Conservation (phyloP, 1,140 invertebrate species). For the Drosophila chauvacae region DNA sequence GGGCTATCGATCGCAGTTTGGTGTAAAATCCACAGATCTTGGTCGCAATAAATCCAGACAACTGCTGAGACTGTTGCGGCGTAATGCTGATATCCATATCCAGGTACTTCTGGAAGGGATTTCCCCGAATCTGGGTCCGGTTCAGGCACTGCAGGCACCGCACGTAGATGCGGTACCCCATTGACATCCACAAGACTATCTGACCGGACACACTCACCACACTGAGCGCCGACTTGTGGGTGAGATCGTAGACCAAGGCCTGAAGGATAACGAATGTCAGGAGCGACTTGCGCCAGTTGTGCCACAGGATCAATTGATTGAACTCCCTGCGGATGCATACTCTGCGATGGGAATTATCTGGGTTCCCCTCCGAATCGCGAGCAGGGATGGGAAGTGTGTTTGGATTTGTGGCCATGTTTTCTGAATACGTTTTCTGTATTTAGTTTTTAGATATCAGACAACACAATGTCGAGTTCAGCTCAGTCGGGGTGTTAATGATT, state of each 20-base stretch:
- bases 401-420: not conserved
- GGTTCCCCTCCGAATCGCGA: not conserved
- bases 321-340: conserved; percentile 10
- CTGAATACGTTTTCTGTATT: not conserved
- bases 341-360: not conserved
- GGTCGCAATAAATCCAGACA: not conserved
- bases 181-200: not conserved
- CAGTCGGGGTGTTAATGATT: not conserved
- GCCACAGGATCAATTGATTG: conserved; percentile 29
- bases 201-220: conserved; percentile 9
- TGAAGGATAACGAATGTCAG: conserved; percentile 5
- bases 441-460: not conserved
- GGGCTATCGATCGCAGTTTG: not conserved
- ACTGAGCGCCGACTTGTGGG: not conserved
- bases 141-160: conserved; percentile 3
- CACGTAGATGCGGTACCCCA: conserved; percentile 15
- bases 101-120: conserved; percentile 12
- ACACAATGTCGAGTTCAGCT: not conserved
- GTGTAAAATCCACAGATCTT: not conserved
- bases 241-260: conserved; percentile 5
- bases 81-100: conserved; percentile 19
- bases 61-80: not conserved
- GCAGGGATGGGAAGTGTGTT: too few species aligned
- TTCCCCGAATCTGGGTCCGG: not conserved
- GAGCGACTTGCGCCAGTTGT: conserved; percentile 21